phyloP scores from a whole-genome alignment of 1,140 invertebrate species.

The Drosophila sp. region DNA sequence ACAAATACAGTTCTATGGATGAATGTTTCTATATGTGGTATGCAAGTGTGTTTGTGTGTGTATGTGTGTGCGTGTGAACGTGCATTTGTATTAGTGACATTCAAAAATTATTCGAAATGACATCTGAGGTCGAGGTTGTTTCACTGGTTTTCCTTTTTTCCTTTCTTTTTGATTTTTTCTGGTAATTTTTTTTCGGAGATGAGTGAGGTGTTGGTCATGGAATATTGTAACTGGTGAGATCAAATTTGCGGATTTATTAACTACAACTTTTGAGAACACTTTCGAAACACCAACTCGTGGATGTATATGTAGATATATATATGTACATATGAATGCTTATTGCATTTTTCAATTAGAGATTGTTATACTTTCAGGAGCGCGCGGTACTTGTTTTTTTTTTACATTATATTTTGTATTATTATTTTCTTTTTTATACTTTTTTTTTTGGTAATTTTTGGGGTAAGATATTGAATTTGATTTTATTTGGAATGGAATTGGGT shows the following conservation, averaged over 20 bases:
- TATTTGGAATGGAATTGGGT: conserved; percentile 37
- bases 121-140: conserved; percentile 53
- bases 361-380: conserved; percentile 34
- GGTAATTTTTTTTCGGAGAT: conserved; percentile 3
- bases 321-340: conserved; percentile 36
- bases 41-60: conserved; percentile 14
- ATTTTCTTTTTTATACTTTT: conserved; percentile 12
- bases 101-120: conserved; percentile 46
- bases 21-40: conserved; percentile 15
- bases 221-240: conserved; percentile 14
- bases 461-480: conserved; percentile 29
- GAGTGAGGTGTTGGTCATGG: conserved; percentile 17
- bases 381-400: conserved; percentile 21
- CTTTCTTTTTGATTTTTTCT: conserved; percentile 3
- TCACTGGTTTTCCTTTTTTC: conserved; percentile 36
- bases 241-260: conserved; percentile 27
- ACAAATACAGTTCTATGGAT: conserved; percentile 36
- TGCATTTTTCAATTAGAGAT: conserved; percentile 43
- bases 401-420: conserved; percentile 24
- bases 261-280: conserved; percentile 55
- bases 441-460: conserved; percentile 38
- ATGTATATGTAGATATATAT: conserved; percentile 50
- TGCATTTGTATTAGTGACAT: conserved; percentile 56
- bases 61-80: conserved; percentile 40
- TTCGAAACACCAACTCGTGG: conserved; percentile 55